phyloP scores from a whole-genome alignment of 2,888 invertebrate genomes.

The Eueremaeus valkanovi region DNA sequence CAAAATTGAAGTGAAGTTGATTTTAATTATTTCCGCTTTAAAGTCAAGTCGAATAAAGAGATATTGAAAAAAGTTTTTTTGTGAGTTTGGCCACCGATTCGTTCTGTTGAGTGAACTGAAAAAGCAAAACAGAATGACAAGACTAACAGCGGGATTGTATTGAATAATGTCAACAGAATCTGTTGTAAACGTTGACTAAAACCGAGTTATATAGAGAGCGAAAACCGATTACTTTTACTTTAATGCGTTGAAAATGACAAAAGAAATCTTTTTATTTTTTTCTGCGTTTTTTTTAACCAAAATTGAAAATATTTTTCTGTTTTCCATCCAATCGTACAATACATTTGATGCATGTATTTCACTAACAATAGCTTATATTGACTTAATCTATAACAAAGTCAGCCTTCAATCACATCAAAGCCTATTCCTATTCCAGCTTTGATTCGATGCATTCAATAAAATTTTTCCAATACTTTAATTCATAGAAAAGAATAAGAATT shows the following conservation, averaged over 20 bases:
- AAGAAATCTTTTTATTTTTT: not conserved
- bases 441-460: too few relatives aligned
- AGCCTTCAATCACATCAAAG: too few relatives aligned
- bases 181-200: not conserved
- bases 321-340: not conserved
- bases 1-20: not conserved
- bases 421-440: too few relatives aligned
- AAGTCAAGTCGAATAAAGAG: not conserved
- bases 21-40: not conserved
- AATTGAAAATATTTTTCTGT: not conserved
- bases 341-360: not conserved
- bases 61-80: conserved; percentile 2
- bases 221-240: conserved; percentile 8
- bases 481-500: too few relatives aligned
- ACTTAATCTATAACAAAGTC: not conserved
- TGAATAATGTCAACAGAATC: conserved; percentile 9
- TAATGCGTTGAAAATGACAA: conserved; percentile 21
- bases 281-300: not conserved
- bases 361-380: not conserved
- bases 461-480: too few relatives aligned
- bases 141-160: not conserved
- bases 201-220: not conserved
- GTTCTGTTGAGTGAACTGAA: not conserved
- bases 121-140: not conserved
- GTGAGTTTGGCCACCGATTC: not conserved